A percentile compares a stretch with the other conserved stretches of the same genome.
These are phyloP conservation scores for Anagrus nilaparvatae DNA, from an alignment of 1,140 invertebrate genomes.

Conservation along the genomic window DNA sequence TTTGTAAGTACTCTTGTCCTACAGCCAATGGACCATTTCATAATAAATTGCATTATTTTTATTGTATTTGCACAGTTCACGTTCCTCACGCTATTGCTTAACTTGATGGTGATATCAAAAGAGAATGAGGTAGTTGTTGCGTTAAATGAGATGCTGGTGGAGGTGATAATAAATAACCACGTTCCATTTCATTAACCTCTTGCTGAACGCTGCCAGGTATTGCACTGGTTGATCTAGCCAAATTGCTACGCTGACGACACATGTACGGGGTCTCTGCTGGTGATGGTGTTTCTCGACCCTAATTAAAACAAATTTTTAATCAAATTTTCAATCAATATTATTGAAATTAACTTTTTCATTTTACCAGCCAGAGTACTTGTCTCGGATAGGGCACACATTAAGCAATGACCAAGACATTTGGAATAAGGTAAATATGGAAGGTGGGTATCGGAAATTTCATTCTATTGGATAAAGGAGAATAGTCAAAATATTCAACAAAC, in stretches of 20 bases:
- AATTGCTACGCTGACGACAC: constrained; percentile 60
- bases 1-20: no score
- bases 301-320: constrained; percentile 11
- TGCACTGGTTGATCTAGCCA: constrained; percentile 33
- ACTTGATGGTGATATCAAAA: constrained; percentile 28
- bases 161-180: constrained; percentile 45
- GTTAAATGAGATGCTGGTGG: constrained; percentile 10
- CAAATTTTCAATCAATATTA: neutral
- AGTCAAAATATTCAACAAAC: no score
- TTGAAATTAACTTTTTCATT: constrained; percentile 3
- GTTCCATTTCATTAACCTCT: constrained; percentile 51
- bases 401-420: constrained; percentile 25
- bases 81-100: constrained; percentile 23
- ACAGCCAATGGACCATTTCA: no score
- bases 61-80: no score
- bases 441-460: constrained; percentile 17
- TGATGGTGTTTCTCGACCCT: constrained; percentile 65
- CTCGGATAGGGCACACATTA: constrained; percentile 28
- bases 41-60: no score
- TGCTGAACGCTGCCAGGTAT: constrained; percentile 31
- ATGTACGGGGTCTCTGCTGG: constrained; percentile 67
- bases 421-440: constrained; percentile 15
- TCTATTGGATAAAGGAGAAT: constrained; percentile 20
- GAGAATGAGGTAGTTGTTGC: constrained; percentile 24
- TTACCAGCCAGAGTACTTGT: constrained; percentile 30